Conservation (phyloP, 2,888 invertebrate genomes). For the Antitype chi region DNA sequence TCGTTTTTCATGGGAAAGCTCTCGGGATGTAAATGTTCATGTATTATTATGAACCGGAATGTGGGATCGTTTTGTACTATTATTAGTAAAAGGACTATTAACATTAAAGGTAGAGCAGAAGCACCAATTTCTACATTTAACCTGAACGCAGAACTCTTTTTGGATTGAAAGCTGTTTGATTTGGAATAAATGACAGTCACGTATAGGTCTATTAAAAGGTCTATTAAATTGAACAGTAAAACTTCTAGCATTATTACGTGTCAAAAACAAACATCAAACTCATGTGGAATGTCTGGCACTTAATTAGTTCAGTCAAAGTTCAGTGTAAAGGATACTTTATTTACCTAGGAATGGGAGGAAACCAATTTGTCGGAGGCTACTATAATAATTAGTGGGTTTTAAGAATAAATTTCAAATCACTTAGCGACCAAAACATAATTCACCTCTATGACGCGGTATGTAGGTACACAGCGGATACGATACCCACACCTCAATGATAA, state of each 20-base stretch:
- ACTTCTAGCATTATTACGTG: conserved; percentile 29
- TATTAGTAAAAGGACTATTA: conserved; percentile 12
- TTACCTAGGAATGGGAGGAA: conserved; percentile 17
- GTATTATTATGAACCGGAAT: conserved; percentile 40
- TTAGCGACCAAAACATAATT: conserved; percentile 7
- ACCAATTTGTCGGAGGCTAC: neutral
- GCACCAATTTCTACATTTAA: neutral
- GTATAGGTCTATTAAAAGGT: neutral
- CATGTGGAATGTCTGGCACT: conserved; percentile 15
- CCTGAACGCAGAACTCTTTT: neutral
- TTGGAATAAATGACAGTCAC: neutral
- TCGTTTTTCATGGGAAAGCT: conserved; percentile 56
- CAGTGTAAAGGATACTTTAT: conserved; percentile 8
- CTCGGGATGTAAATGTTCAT: conserved; percentile 37
- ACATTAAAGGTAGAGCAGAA: neutral
- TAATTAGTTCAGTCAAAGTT: conserved; percentile 32
- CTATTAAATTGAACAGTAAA: neutral
- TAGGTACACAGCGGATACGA: conserved; percentile 24
- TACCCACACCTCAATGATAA: conserved; percentile 59
- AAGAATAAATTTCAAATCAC: neutral
- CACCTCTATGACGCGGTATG: conserved; percentile 16
- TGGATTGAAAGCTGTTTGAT: neutral
- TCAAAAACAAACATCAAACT: conserved; percentile 25
- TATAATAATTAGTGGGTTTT: neutral
- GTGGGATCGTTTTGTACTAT: conserved; percentile 16